Conservation (phyloP, 37 sponge, comb jelly and placozoan species). For the Theonella swinhoei region DNA sequence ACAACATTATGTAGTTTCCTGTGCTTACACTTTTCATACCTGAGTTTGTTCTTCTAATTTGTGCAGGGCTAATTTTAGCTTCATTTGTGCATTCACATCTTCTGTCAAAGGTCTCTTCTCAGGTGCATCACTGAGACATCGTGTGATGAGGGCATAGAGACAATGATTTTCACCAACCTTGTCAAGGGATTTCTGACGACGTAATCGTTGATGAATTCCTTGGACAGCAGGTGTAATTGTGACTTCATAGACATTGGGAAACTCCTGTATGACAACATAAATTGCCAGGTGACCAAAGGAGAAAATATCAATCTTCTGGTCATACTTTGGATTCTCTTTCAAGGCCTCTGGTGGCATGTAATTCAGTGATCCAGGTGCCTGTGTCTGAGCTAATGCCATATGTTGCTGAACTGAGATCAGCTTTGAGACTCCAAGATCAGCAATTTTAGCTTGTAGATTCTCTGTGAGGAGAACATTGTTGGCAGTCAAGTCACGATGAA, state of each 20-base stretch:
- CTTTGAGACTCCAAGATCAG: neutral
- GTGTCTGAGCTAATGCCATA: neutral
- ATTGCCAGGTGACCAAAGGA: neutral
- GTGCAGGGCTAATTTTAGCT: too few species aligned
- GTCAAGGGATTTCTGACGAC: neutral
- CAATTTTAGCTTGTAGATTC: neutral
- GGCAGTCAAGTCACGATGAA: conserved; percentile 13
- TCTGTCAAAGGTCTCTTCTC: neutral
- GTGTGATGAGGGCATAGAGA: neutral
- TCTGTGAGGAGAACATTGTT: neutral
- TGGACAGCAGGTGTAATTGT: neutral
- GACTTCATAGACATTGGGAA: neutral
- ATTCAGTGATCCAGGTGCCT: neutral
- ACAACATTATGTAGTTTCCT: too few species aligned
- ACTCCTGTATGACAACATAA: neutral
- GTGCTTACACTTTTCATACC: too few species aligned
- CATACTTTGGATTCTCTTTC: neutral
- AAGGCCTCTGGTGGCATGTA: conserved; percentile 21
- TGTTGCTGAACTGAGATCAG: neutral
- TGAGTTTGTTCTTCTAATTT: too few species aligned
- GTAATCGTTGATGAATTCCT: neutral
- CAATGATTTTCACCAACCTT: neutral
- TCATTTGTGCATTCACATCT: neutral
- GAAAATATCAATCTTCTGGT: neutral
- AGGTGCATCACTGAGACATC: neutral